These are phyloP conservation scores for Timandra comae DNA, from an alignment of 2,888 invertebrate genomes.

Conservation along the genomic window DNA sequence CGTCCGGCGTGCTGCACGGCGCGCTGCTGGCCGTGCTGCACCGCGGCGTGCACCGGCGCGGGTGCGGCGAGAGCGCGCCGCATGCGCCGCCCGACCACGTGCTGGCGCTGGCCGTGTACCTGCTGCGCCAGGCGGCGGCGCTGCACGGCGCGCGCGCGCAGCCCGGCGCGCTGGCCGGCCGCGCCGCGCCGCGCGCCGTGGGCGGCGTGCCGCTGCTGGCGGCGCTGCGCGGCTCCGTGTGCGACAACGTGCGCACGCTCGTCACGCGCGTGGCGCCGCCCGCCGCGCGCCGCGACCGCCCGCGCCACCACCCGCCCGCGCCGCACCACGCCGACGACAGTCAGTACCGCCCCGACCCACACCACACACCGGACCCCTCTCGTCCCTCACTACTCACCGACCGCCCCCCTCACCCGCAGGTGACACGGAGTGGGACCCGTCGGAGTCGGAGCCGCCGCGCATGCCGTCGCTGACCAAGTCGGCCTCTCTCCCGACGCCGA, in stretches of 20 bases:
- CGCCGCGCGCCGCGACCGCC: conserved; percentile 28
- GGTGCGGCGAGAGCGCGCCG: conserved; percentile 78
- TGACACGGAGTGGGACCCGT: conserved; percentile 86
- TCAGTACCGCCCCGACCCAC: conserved; percentile 12
- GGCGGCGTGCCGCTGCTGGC: conserved; percentile 54
- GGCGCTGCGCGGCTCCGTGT: conserved; percentile 85
- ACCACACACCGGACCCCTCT: conserved; percentile 4
- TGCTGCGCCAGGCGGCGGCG: conserved; percentile 82
- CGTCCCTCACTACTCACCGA: conserved; percentile 21
- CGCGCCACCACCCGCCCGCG: conserved; percentile 11
- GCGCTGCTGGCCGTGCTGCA: conserved; percentile 88
- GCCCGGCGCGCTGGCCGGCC: conserved; percentile 17
- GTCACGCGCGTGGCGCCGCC: conserved; percentile 77
- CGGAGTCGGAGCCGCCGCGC: conserved; percentile 73
- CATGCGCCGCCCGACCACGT: conserved; percentile 87
- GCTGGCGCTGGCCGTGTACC: conserved; percentile 89
- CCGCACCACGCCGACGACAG: conserved; percentile 30
- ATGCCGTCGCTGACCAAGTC: conserved; percentile 39
- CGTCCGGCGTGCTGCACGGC: conserved; percentile 61
- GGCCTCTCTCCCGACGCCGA: conserved; percentile 37
- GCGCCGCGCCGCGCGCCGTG: conserved; percentile 20
- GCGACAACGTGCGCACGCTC: conserved; percentile 84
- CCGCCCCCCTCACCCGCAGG: conserved; percentile 45
- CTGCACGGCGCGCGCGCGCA: conserved; percentile 85
- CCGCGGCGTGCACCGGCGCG: conserved; percentile 86